Base-by-base conservation (phyloP, 2,888 invertebrate genomes). In the Agrotis clavis region DNA sequence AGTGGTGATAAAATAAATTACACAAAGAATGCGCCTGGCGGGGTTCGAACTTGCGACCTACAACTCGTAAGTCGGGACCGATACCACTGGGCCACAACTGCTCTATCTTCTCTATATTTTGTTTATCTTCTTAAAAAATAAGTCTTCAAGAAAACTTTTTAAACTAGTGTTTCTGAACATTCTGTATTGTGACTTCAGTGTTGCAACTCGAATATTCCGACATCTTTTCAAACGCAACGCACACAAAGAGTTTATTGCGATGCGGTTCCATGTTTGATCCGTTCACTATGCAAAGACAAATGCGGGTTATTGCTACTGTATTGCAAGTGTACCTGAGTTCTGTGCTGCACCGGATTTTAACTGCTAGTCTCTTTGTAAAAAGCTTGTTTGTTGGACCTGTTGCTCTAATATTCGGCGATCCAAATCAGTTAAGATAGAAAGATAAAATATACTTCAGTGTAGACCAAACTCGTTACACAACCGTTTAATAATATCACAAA, bases 241-340 rank as follows among this genome's bases (percentile, higher is more conserved):
- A 62, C 63, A 85, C 84, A 85, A 85, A 85, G 82, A 82, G 83
- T 85, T 79, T 82, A 82, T 82, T 82, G 82, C 83, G 50, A 57
- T 71, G 84, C 62, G 84, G 84, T 85, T 70, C 84, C 51, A 47
- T 86, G 65, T 82, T 82, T 85, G 82, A 83, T 85, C 86, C 80
- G 86, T 65, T 83, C 70, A 48, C 82, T 80, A 60, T 83, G 86
- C 84, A 83, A 82, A 82, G 71, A 72, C 84, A 69, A 79, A 85
- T 80, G 81, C 63, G 67, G 84, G 84, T 82, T 82, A 82, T 82
- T 82, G 86, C 86, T 64, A 65, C 35, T 47, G 54, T 85, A 82
- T 74, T 83, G 86, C 51, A 35, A 60, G 50, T 35, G 54, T 80
- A 80, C 81, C 79, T 74, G 74, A 14, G n/a, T 16, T 18, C 9